A percentile compares a stretch with the other conserved stretches of the same genome.
Evolutionary conservation across 2,797 vertebrate species (phyloP).

Genomic region (Alfaro cultratus): DNA sequence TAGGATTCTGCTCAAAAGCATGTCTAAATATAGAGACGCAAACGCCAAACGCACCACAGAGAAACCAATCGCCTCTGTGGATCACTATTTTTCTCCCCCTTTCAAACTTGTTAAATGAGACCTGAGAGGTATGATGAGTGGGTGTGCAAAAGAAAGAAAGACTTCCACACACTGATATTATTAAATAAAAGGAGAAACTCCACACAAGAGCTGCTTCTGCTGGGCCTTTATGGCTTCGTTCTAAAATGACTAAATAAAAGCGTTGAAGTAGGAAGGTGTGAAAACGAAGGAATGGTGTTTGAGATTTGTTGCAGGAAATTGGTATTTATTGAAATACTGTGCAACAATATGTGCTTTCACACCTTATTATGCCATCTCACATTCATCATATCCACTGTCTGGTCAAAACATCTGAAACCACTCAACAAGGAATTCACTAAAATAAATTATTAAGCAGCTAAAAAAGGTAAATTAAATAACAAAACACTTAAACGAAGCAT

Average conservation of each 20-base stretch:
- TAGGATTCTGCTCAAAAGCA: conserved; percentile 33
- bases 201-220: conserved; percentile 14
- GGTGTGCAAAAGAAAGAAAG: conserved; percentile 50
- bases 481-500: neutral
- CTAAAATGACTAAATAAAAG: conserved; percentile 18
- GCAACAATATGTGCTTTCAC: conserved; percentile 36
- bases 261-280: conserved; percentile 27
- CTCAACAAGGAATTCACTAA: neutral
- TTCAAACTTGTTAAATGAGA: conserved; percentile 65
- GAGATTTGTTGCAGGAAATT: conserved; percentile 17
- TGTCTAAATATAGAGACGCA: conserved; percentile 49
- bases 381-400: neutral
- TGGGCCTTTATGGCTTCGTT: conserved; percentile 25
- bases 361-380: conserved; percentile 18
- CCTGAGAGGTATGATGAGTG: conserved; percentile 61
- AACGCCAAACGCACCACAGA: conserved; percentile 50
- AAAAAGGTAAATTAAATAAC: neutral
- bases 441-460: neutral
- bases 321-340: conserved; percentile 29
- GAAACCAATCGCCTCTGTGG: conserved; percentile 57
- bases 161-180: conserved; percentile 54
- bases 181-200: conserved; percentile 55
- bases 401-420: conserved; percentile 24
- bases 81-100: conserved; percentile 39
- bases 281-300: conserved; percentile 33